These are phyloP conservation scores for Tetrax tetrax DNA, from an alignment of 2,113 vertebrate species.

Conservation along the genomic window DNA sequence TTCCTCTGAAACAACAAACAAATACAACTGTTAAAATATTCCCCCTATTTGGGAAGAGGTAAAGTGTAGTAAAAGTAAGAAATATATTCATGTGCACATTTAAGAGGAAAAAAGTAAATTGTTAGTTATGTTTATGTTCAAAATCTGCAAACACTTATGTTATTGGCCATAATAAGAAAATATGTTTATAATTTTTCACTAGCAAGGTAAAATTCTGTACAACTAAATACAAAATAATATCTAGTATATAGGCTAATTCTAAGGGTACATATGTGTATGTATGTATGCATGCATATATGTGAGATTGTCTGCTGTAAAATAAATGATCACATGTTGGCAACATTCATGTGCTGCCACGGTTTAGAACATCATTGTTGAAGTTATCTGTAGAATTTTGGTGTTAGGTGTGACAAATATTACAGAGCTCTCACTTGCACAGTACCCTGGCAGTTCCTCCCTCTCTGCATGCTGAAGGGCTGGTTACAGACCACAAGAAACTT, in stretches of 20 bases:
- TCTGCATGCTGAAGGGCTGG: background rate
- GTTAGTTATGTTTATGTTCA: background rate
- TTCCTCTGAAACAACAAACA: slow-evolving; percentile 25
- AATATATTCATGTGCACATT: background rate
- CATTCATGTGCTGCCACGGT: background rate
- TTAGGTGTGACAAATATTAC: background rate
- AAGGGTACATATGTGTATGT: background rate
- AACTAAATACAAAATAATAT: background rate
- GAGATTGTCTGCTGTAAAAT: background rate
- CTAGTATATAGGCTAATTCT: background rate
- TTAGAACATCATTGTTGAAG: background rate
- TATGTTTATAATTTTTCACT: background rate
- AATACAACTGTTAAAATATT: background rate
- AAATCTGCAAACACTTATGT: background rate
- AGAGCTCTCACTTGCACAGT: background rate
- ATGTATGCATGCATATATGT: background rate
- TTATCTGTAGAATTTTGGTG: background rate
- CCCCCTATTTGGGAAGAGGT: background rate
- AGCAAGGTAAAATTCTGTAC: background rate
- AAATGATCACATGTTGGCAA: background rate
- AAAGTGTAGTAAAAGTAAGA: background rate
- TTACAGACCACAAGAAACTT: background rate
- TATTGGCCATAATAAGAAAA: background rate
- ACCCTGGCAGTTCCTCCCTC: background rate
- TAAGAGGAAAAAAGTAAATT: background rate